phyloP scores from a whole-genome alignment of 2,888 invertebrate genomes.

The Microctonus aethiopoides region DNA sequence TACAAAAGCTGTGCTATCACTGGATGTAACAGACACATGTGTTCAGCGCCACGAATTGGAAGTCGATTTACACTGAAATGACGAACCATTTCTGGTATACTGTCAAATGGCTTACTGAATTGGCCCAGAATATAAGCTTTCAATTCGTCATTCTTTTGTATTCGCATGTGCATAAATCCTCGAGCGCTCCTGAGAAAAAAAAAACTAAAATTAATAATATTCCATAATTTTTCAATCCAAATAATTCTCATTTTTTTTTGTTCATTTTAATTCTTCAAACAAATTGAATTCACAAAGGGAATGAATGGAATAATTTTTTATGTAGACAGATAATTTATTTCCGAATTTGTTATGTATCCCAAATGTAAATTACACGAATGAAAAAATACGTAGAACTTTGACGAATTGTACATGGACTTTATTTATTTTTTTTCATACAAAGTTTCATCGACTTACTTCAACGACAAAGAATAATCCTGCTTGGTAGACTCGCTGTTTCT shows the following conservation, averaged over 20 bases:
- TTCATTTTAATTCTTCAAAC: too few species aligned
- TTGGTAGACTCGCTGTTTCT: conserved; percentile 94
- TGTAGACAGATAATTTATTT: not conserved
- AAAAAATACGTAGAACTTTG: not conserved
- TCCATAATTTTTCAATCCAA: not conserved
- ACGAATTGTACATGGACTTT: not conserved
- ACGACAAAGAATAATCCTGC: conserved; percentile 92
- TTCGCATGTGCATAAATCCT: conserved; percentile 98
- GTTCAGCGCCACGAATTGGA: conserved; percentile 95
- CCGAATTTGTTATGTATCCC: not conserved
- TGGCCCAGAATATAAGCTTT: conserved; percentile 91
- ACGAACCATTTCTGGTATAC: conserved; percentile 94
- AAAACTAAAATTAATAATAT: conserved; percentile 1
- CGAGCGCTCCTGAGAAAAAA: conserved; percentile 82
- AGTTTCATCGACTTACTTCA: conserved; percentile 81
- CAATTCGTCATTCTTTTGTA: conserved; percentile 79
- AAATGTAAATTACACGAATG: conserved; percentile 1
- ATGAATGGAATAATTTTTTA: conserved; percentile 11
- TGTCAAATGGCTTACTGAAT: conserved; percentile 91
- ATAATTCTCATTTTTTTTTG: conserved; percentile 21
- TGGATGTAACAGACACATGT: conserved; percentile 94
- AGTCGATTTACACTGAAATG: conserved; percentile 93
- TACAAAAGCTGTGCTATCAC: conserved; percentile 85
- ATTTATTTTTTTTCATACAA: too few species aligned
- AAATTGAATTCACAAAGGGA: too few species aligned